Base-by-base conservation (phyloP, 2,888 invertebrate genomes). In the Andricus curvator region DNA sequence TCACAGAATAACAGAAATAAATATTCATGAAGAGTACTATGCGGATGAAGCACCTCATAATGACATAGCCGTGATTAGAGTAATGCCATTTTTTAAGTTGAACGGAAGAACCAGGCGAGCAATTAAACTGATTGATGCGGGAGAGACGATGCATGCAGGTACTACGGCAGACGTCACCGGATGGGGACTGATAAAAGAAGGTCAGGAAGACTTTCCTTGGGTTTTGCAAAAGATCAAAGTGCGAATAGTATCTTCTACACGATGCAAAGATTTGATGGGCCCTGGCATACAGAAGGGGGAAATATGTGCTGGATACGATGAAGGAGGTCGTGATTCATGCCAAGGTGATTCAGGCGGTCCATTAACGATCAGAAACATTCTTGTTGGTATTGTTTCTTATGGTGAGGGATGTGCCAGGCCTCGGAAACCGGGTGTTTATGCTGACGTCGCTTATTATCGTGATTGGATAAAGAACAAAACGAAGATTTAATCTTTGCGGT, bases 261-360 rank as follows among this genome's bases (percentile, higher is more conserved):
- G 88, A 0, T 95, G 95, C 4, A 60, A 60, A 60, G 0, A 3
- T 60, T 22, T 22, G 6, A 1, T 6, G 86, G 90, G 89, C 2
- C 87, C 91, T 0, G 94, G 94, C 2, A 95, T 95, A 1, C 29
- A 29, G 11, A 3, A 91, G 1, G 93, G 93, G 0, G 93, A 92
- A 4, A 93, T 95, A 9, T 95, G 95, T 87, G 95, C 95, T 17
- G 95, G 94, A 0, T 78, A 44, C 44, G 15, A n/a, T 15, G 92
- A 93, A 82, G 95, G 95, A 17, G 95, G 95, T n/a, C 94, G 85
- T 29, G 87, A 85, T 66, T 78, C 87, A 6, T 90, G 89, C 65
- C 84, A 84, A 17, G 88, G 88, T 48, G 88, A 89, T 77, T 88
- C 88, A 5, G 89, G 89, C 77, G 88, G 88, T 64, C 86, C 89